Base-by-base conservation (phyloP, 2,888 invertebrate species). In the Drosophila anomelani region DNA sequence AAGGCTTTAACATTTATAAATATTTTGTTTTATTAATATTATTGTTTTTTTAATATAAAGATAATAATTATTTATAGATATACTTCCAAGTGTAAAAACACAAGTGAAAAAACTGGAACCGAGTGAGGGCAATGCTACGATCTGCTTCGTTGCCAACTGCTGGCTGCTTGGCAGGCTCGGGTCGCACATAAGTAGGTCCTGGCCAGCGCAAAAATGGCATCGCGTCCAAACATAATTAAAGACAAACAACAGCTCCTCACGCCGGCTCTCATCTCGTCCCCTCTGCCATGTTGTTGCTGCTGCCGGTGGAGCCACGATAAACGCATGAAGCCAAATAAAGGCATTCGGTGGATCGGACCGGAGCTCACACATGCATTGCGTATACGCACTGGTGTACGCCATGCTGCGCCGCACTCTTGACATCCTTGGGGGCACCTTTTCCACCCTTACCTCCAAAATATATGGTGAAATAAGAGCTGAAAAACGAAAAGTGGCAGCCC, bases 161-260 rank as follows among this genome's bases (percentile, higher is more conserved):
- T 59, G 43, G 41, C 56, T 29, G 36, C 74, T 71, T 49, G 49
- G 69, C 66, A 66, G 49, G 47, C 69, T 68, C 47, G 41, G 39
- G 15, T 51, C 58, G 74, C 56, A 44, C 73, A 79, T 83, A 85
- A 85, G 88, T 84, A 80, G 86, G 74, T 85, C 44, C 75, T 69
- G 77, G 68, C 53, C 68, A 77, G 61, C 57, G 61, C 79, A 76
- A 80, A 88, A 83, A 76, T 85, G 81, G 69, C 79, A 76, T 70
- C 74, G 79, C 79, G 85, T 77, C 79, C 88, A 87, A 87, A 78
- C 89, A 88, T 89, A 86, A 89, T 86, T 86, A 86, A 86, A 86
- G 88, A 89, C 85, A 89, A 86, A 89, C 86, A 86, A 82, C 68
- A 39, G 71, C 61, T 62, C 54, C 49, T 41, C 63, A 29, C 7